These are phyloP conservation scores for Apamea sordens DNA, from an alignment of 2,888 invertebrate genomes.

Conservation along the genomic window DNA sequence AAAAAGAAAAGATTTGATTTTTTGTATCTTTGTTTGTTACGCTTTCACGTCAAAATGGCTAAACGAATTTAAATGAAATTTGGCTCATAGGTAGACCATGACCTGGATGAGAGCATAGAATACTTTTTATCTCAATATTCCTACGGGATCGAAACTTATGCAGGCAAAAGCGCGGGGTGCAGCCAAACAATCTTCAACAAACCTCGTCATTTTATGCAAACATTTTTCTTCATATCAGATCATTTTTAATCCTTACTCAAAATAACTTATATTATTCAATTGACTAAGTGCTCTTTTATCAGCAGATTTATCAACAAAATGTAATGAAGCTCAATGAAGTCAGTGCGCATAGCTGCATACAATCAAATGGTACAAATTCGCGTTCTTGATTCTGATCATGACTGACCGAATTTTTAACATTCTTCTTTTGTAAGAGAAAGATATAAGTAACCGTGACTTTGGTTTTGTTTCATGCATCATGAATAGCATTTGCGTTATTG, in stretches of 20 bases:
- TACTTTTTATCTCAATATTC: no score
- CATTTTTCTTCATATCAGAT: no score
- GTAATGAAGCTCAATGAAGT: constrained; percentile 12
- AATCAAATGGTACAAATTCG: constrained; percentile 26
- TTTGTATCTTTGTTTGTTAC: no score
- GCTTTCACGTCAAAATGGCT: no score
- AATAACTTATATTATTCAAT: not conserved
- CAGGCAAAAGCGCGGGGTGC: no score
- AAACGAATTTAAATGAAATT: no score
- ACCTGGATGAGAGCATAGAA: no score
- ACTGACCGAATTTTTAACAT: constrained; percentile 43
- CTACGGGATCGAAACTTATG: no score
- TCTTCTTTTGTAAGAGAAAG: constrained; percentile 22
- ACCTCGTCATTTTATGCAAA: no score
- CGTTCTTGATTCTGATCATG: constrained; percentile 46
- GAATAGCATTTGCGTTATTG: not conserved
- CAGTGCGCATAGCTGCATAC: constrained; percentile 14
- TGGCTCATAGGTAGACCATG: no score
- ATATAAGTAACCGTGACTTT: constrained; percentile 14
- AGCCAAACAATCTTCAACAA: no score
- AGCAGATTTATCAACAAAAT: not conserved
- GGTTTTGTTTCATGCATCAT: constrained; percentile 12
- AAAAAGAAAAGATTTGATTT: no score
- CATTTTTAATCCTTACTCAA: not conserved
- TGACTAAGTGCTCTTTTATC: not conserved